These are phyloP conservation scores for Tetanocera ferruginea DNA, from an alignment of 2,888 invertebrate species.

Conservation along the genomic window DNA sequence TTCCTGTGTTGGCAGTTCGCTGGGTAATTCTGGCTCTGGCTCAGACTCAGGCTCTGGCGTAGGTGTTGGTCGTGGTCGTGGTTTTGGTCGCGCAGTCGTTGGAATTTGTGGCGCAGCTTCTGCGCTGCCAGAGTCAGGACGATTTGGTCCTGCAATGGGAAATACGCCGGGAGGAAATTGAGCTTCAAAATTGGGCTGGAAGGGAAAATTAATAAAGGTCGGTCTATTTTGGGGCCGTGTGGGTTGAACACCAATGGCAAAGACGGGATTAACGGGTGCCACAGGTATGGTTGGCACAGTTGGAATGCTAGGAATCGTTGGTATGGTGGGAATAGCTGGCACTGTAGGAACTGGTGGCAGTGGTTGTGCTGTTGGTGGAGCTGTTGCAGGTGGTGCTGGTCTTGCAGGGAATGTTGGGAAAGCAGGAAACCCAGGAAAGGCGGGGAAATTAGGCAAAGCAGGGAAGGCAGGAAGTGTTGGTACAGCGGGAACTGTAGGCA, in stretches of 20 bases:
- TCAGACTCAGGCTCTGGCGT: conserved; percentile 42
- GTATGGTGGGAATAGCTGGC: conserved; percentile 50
- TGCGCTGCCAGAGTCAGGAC: conserved; percentile 59
- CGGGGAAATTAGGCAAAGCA: conserved; percentile 41
- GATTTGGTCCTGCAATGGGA: conserved; percentile 56
- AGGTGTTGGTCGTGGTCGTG: conserved; percentile 41
- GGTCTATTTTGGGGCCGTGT: conserved; percentile 60
- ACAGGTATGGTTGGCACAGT: conserved; percentile 49
- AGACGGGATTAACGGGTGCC: conserved; percentile 50
- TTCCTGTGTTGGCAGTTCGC: conserved; percentile 50
- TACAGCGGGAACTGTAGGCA: conserved; percentile 44
- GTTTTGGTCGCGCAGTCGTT: conserved; percentile 44
- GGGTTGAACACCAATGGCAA: conserved; percentile 59
- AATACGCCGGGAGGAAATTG: conserved; percentile 61
- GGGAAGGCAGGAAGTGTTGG: conserved; percentile 44
- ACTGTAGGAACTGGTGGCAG: conserved; percentile 47
- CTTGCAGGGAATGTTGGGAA: conserved; percentile 46
- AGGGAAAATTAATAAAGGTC: conserved; percentile 50
- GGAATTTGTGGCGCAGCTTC: conserved; percentile 65
- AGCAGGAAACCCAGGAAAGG: conserved; percentile 46
- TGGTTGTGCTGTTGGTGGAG: conserved; percentile 47
- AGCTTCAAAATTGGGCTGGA: conserved; percentile 52
- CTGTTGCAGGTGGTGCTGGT: conserved; percentile 45
- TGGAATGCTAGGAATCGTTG: conserved; percentile 49
- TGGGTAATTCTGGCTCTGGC: conserved; percentile 48